These are phyloP conservation scores for Phoxinus phoxinus DNA, from an alignment of 2,113 vertebrate genomes.

Conservation along the genomic window DNA sequence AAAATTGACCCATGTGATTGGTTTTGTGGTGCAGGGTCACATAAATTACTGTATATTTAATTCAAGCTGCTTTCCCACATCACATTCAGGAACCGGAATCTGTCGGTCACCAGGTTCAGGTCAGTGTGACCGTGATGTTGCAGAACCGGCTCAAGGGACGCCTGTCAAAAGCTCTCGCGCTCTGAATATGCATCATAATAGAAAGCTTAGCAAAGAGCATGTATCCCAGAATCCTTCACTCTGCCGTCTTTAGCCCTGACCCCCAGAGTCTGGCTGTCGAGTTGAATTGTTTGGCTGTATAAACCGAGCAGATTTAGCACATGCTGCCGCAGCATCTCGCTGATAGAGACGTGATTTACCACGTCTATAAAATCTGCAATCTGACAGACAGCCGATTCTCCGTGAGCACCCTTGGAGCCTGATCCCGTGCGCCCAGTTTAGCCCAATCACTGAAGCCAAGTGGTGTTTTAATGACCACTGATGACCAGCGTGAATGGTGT, in stretches of 20 bases:
- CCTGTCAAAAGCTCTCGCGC: not conserved
- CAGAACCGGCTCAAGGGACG: not conserved
- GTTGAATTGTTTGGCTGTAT: constrained; percentile 35
- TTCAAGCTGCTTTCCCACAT: not conserved
- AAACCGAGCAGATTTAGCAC: constrained; percentile 7
- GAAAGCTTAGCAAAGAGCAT: constrained; percentile 51
- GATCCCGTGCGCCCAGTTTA: not conserved
- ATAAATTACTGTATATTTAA: not conserved
- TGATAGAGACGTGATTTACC: constrained; percentile 23
- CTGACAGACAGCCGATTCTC: constrained; percentile 7
- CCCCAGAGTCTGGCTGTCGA: constrained; percentile 29
- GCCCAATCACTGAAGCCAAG: not conserved
- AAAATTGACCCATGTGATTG: too few relatives aligned
- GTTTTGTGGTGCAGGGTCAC: too few relatives aligned
- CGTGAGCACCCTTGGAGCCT: not conserved
- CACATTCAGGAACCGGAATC: not conserved
- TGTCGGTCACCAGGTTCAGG: not conserved
- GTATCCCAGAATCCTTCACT: constrained; percentile 44
- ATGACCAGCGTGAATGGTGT: not conserved
- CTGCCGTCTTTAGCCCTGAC: constrained; percentile 10
- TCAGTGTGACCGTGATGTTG: not conserved
- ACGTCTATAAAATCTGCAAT: not conserved
- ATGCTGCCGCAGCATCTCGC: not conserved
- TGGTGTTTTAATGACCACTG: constrained; percentile 1
- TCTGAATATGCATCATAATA: constrained; percentile 14